A percentile compares a stretch with the other conserved stretches of the same genome.
These are phyloP conservation scores for Gallinago paraguaiae DNA, from an alignment of 2,113 vertebrate genomes.

Conservation along the genomic window DNA sequence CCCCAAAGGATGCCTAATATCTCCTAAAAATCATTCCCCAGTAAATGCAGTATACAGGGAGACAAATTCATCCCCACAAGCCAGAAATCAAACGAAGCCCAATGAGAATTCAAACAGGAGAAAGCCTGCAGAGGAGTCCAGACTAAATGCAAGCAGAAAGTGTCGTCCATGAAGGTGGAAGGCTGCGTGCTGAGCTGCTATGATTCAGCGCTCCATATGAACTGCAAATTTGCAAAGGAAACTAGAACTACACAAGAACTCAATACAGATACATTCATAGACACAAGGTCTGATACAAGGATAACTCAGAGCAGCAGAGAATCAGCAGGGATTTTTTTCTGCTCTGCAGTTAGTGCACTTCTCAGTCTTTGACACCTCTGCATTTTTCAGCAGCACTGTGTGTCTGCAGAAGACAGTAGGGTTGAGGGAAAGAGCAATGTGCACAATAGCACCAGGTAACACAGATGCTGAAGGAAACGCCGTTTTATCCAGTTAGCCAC, in stretches of 20 bases:
- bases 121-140: not conserved
- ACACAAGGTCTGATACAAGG: not conserved
- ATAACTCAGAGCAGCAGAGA: not conserved
- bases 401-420: not conserved
- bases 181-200: not conserved
- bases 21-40: not conserved
- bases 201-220: not conserved
- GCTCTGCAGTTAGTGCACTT: not conserved
- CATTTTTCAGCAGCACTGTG: accelerated
- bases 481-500: not conserved
- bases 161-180: not conserved
- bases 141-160: not conserved
- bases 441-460: not conserved
- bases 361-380: not conserved
- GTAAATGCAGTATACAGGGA: not conserved
- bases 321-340: not conserved
- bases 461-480: not conserved
- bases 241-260: not conserved
- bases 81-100: not conserved
- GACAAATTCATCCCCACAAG: not conserved
- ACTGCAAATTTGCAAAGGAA: not conserved
- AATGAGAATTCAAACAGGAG: not conserved
- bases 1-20: not conserved
- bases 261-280: not conserved
- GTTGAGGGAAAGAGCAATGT: not conserved